Percentiles rank a stretch among this genome's conserved stretches.
phyloP scores from a whole-genome alignment of 2,113 vertebrate genomes.

The Ascaphus truei region DNA sequence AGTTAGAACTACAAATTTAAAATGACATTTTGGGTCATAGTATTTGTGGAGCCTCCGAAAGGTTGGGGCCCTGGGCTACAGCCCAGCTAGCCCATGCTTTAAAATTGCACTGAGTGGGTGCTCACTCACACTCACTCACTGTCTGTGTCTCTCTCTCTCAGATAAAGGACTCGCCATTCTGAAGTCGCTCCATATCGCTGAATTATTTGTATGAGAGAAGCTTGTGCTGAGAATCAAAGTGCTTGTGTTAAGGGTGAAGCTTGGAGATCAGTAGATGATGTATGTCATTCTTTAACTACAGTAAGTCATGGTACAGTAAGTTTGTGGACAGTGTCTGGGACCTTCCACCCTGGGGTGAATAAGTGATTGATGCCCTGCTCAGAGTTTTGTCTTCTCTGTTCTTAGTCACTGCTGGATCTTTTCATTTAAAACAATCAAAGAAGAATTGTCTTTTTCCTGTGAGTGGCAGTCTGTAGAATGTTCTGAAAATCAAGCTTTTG shows the following conservation, averaged over 20 bases:
- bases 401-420: not conserved
- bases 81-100: too few relatives aligned
- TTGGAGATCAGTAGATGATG: slow-evolving; percentile 10
- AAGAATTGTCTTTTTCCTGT: not conserved
- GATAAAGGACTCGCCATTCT: too few relatives aligned
- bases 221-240: too few relatives aligned
- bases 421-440: slow-evolving; percentile 15
- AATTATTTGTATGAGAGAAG: too few relatives aligned
- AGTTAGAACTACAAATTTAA: too few relatives aligned
- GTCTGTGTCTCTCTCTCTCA: too few relatives aligned
- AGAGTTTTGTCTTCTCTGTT: not conserved
- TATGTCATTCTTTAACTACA: slow-evolving; percentile 20
- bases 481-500: not conserved
- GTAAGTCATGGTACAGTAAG: slow-evolving; percentile 10
- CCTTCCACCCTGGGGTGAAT: not conserved
- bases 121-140: too few relatives aligned
- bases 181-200: too few relatives aligned
- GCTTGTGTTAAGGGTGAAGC: not conserved
- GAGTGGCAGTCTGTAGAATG: not conserved
- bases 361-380: not conserved
- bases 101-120: too few relatives aligned
- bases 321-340: slow-evolving; percentile 23
- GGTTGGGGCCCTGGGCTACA: too few relatives aligned
- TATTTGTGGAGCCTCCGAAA: too few relatives aligned
- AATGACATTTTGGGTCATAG: too few relatives aligned